These are phyloP conservation scores for Dinoponera quadriceps DNA, from an alignment of 1,140 invertebrate species.

Conservation along the genomic window DNA sequence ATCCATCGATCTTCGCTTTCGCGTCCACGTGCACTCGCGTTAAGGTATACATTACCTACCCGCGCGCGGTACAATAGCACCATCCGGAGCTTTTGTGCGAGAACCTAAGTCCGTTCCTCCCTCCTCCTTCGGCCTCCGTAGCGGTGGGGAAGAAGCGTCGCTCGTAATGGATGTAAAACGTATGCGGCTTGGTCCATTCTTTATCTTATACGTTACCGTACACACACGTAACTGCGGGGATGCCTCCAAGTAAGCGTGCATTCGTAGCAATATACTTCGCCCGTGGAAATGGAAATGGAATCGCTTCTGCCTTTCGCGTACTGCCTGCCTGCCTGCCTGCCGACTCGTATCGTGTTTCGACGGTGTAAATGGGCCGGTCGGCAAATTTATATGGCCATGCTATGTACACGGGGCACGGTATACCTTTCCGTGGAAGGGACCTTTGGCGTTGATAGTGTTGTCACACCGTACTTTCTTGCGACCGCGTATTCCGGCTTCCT, in stretches of 20 bases:
- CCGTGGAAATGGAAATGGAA: constrained; percentile 66
- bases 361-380: constrained; percentile 55
- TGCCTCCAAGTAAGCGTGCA: constrained; percentile 54
- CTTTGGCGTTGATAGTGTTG: constrained; percentile 27
- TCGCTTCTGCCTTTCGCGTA: constrained; percentile 45
- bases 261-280: constrained; percentile 55
- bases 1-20: constrained; percentile 27
- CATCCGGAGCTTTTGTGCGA: constrained; percentile 48
- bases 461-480: background rate
- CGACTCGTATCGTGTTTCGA: constrained; percentile 51
- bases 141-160: constrained; percentile 46
- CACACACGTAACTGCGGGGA: constrained; percentile 3
- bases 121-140: background rate
- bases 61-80: background rate
- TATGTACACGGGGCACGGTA: background rate
- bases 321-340: constrained; percentile 21
- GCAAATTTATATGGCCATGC: constrained; percentile 55
- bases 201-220: constrained; percentile 41
- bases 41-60: constrained; percentile 44
- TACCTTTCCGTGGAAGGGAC: background rate
- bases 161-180: constrained; percentile 66
- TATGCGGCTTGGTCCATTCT: constrained; percentile 59
- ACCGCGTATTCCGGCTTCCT: no score
- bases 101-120: constrained; percentile 7
- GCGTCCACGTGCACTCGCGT: background rate